Evolutionary conservation across 92 coral and sea anemone species (phyloP).

Genomic region (Porites evermanni): DNA sequence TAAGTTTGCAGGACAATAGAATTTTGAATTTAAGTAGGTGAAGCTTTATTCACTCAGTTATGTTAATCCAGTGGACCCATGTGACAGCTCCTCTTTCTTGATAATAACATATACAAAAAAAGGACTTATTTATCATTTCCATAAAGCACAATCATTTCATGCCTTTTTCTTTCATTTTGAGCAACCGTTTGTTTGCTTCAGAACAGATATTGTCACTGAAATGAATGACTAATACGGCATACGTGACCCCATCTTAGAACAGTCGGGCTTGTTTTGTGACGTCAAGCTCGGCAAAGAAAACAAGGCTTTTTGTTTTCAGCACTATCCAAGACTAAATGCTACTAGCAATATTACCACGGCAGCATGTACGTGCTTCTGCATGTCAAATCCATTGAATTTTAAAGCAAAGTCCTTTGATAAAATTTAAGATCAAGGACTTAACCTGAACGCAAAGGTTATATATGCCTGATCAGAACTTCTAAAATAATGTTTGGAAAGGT

Average conservation of each 20-base stretch:
- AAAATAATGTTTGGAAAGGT: neutral
- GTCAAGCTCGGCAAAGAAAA: neutral
- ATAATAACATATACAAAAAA: too few species aligned
- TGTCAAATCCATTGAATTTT: too few species aligned
- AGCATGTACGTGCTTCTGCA: too few species aligned
- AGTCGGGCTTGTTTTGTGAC: neutral
- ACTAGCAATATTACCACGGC: neutral
- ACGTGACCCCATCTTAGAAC: neutral
- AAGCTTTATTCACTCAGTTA: too few species aligned
- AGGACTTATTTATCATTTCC: too few species aligned
- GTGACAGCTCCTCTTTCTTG: too few species aligned
- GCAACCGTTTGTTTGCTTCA: neutral
- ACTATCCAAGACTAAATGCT: neutral
- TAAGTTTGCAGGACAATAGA: too few species aligned
- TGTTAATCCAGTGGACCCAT: too few species aligned
- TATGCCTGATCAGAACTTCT: slow-evolving; percentile 20
- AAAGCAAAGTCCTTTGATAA: too few species aligned
- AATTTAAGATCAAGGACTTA: neutral
- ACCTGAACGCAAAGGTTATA: slow-evolving; percentile 19
- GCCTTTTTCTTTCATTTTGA: neutral
- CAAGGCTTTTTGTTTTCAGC: neutral
- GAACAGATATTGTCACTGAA: neutral
- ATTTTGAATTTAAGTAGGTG: too few species aligned
- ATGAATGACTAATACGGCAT: neutral
- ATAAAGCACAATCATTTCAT: too few species aligned